A percentile compares a stretch with the other conserved stretches of the same genome.
Conservation (phyloP, 2,888 invertebrate species). For the Theretra japonica region DNA sequence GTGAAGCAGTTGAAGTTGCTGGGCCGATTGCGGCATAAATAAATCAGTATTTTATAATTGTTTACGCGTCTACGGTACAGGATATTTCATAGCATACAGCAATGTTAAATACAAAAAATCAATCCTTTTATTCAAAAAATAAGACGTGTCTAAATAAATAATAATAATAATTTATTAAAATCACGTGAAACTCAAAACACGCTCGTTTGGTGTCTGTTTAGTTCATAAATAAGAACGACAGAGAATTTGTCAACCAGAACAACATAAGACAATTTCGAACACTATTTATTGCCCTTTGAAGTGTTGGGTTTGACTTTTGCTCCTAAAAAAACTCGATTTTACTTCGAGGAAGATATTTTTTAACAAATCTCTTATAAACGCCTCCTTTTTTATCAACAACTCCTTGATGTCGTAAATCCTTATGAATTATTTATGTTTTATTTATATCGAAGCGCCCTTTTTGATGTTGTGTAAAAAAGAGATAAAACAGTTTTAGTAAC, state of each 20-base stretch:
- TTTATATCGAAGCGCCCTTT: background rate
- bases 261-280: background rate
- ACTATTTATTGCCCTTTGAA: constrained; percentile 7
- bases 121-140: no score
- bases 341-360: background rate
- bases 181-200: no score
- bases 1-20: no score
- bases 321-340: background rate
- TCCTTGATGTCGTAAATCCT: background rate
- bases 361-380: background rate
- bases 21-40: no score
- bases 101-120: no score
- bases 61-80: no score
- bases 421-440: background rate
- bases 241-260: background rate
- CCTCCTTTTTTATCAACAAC: background rate
- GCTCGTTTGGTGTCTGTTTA: background rate
- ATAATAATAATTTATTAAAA: no score
- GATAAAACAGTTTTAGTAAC: no score
- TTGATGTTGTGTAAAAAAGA: no score
- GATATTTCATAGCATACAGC: no score
- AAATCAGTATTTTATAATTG: no score
- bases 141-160: no score
- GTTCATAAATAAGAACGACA: constrained; percentile 1
- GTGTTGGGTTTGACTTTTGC: background rate